phyloP scores from a whole-genome alignment of 2,797 vertebrate species.

The Prionace glauca region DNA sequence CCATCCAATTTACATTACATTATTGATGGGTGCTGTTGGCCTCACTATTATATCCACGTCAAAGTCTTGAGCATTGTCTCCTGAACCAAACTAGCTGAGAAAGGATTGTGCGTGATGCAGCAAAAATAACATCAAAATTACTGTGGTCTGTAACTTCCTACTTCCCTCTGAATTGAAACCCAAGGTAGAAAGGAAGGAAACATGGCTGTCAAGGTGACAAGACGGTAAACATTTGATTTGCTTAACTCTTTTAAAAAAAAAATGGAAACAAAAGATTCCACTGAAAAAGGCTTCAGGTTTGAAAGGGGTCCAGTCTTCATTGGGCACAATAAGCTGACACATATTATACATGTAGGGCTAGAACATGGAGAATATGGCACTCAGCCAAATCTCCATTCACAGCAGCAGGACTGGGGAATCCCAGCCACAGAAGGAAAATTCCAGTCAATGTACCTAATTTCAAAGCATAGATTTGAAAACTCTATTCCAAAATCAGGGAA shows the following conservation, averaged over 20 bases:
- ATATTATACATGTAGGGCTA: too few relatives aligned
- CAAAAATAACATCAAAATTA: neutral
- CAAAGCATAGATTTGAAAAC: neutral
- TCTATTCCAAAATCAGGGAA: neutral
- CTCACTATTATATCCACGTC: neutral
- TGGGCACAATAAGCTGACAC: neutral
- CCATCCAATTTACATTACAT: neutral
- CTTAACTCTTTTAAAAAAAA: neutral
- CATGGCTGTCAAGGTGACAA: neutral
- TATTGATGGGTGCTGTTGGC: neutral
- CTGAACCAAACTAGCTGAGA: neutral
- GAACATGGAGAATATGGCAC: too few relatives aligned
- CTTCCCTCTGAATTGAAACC: neutral
- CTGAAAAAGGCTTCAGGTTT: neutral
- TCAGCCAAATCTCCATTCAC: too few relatives aligned
- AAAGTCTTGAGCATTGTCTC: neutral
- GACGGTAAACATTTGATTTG: neutral
- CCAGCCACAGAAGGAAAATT: too few relatives aligned
- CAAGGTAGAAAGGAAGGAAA: neutral
- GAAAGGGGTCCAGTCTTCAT: neutral
- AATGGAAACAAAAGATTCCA: neutral
- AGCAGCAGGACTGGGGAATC: too few relatives aligned
- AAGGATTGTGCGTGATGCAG: neutral
- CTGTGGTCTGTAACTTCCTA: neutral
- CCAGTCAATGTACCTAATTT: neutral